Evolutionary conservation across 2,888 invertebrate species (phyloP).

Genomic region (Chrysolina oricalcia): DNA sequence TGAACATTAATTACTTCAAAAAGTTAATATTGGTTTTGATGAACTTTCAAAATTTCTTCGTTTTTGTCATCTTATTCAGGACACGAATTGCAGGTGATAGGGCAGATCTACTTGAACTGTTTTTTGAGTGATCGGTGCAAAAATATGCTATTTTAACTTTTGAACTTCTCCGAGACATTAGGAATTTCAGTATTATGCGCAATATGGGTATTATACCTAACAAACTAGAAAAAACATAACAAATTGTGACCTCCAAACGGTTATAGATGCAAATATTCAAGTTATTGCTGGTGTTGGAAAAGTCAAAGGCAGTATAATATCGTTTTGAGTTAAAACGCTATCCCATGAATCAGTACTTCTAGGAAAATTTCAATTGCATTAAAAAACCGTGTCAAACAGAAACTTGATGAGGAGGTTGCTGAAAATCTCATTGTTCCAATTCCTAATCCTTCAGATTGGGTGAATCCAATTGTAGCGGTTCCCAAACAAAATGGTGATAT

Average conservation of each 20-base stretch:
- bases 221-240: neutral
- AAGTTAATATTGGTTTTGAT: neutral
- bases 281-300: neutral
- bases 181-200: too few species aligned
- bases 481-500: slow-evolving; percentile 45
- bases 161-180: neutral
- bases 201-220: too few species aligned
- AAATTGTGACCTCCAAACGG: neutral
- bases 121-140: neutral
- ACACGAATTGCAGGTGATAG: neutral
- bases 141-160: neutral
- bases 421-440: neutral
- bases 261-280: neutral
- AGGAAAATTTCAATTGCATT: neutral
- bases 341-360: neutral
- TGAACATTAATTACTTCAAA: neutral
- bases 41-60: neutral
- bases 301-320: slow-evolving; percentile 1
- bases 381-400: too few species aligned
- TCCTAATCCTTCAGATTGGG: too few species aligned
- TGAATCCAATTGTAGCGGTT: slow-evolving; percentile 37
- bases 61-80: neutral
- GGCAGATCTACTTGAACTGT: neutral
- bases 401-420: neutral
- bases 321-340: neutral